Conservation (phyloP, 2,888 invertebrate genomes). For the Ophonus ardosiacus region DNA sequence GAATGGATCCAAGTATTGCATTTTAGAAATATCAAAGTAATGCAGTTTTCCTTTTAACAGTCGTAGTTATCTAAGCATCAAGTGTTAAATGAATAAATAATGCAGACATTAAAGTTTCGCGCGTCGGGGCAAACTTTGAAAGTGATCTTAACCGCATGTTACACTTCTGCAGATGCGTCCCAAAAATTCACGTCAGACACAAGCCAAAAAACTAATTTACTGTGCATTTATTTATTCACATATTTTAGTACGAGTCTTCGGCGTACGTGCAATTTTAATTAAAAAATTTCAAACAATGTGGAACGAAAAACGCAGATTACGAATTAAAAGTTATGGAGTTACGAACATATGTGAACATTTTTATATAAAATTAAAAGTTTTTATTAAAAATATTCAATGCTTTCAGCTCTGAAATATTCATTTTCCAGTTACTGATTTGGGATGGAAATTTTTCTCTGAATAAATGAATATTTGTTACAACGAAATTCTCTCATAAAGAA, state of each 20-base stretch:
- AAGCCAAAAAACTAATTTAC: constrained; percentile 26
- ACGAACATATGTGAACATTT: constrained; percentile 10
- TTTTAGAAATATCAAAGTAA: constrained; percentile 31
- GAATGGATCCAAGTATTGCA: no score
- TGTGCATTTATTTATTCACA: not conserved
- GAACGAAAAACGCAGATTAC: not conserved
- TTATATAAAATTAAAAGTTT: not conserved
- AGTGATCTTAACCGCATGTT: constrained; percentile 40
- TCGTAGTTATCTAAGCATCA: constrained; percentile 31
- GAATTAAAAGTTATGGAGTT: not conserved
- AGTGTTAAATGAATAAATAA: constrained; percentile 47
- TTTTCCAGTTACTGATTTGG: not conserved
- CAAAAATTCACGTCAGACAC: not conserved
- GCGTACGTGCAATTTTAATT: constrained; percentile 3
- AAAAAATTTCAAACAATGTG: constrained; percentile 18
- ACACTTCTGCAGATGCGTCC: constrained; percentile 20
- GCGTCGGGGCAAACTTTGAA: constrained; percentile 31
- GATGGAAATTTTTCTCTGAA: not conserved
- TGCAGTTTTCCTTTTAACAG: constrained; percentile 32
- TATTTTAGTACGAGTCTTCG: not conserved
- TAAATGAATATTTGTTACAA: not conserved
- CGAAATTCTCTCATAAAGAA: not conserved
- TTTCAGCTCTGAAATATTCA: not conserved
- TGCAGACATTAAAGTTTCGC: constrained; percentile 28
- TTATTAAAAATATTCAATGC: not conserved